Evolutionary conservation across 2,797 vertebrate genomes (phyloP).

Genomic region (Pseudochirops cupreus): DNA sequence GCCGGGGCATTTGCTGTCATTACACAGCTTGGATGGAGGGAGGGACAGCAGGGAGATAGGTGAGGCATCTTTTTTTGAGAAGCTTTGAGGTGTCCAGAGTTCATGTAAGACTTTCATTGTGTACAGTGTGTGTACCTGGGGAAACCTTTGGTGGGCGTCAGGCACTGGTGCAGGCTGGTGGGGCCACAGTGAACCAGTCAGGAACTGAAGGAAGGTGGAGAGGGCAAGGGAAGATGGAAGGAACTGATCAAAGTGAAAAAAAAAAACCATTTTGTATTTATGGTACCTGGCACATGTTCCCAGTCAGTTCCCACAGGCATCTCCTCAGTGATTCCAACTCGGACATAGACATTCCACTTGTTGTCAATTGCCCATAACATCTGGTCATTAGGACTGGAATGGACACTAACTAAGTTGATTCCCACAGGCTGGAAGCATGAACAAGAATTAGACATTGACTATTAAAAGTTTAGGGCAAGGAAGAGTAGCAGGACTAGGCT

Average conservation of each 20-base stretch:
- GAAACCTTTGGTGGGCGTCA: neutral
- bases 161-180: neutral
- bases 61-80: neutral
- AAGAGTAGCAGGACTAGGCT: neutral
- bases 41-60: neutral
- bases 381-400: slow-evolving; percentile 94
- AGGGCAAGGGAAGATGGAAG: neutral
- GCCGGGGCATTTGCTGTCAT: neutral
- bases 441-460: slow-evolving; percentile 50
- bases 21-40: neutral
- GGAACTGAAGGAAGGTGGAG: neutral
- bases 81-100: neutral
- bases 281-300: slow-evolving; percentile 96
- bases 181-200: neutral
- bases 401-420: slow-evolving; percentile 91
- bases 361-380: slow-evolving; percentile 96
- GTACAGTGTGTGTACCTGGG: neutral
- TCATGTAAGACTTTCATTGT: neutral
- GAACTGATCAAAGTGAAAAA: neutral
- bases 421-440: slow-evolving; percentile 90
- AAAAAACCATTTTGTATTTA: neutral
- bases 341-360: slow-evolving; percentile 92
- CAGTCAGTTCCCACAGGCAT: slow-evolving; percentile 97
- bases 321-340: slow-evolving; percentile 94
- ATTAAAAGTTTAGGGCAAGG: neutral